These are phyloP conservation scores for Meloe dianella DNA, from an alignment of 2,888 invertebrate genomes.

Conservation along the genomic window DNA sequence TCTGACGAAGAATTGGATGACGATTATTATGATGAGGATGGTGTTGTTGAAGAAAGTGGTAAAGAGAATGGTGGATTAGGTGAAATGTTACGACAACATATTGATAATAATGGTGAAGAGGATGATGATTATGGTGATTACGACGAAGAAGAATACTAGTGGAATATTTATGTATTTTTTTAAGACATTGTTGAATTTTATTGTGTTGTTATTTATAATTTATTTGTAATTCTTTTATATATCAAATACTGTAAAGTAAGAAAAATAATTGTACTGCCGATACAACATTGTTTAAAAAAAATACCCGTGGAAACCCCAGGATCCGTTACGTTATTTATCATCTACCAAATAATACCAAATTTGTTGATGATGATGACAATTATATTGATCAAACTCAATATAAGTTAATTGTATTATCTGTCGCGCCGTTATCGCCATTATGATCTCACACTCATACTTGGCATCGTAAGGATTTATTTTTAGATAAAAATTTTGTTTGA, in stretches of 20 bases:
- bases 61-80: constrained; percentile 55
- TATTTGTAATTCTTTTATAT: background rate
- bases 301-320: background rate
- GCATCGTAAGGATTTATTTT: background rate
- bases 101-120: constrained; percentile 69
- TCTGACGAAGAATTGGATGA: constrained; percentile 54
- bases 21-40: constrained; percentile 54
- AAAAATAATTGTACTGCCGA: background rate
- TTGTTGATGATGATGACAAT: too few relatives aligned
- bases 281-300: background rate
- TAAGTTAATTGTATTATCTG: background rate
- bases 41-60: constrained; percentile 41
- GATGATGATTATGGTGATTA: constrained; percentile 65
- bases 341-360: too few relatives aligned
- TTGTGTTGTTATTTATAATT: background rate
- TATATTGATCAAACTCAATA: background rate
- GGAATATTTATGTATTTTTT: background rate
- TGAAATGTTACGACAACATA: constrained; percentile 62
- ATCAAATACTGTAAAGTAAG: background rate
- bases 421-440: background rate
- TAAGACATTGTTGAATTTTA: background rate
- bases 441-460: too few relatives aligned
- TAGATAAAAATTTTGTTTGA: background rate
- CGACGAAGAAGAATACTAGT: constrained; percentile 70
- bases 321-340: too few relatives aligned